Percentiles rank a stretch among this genome's conserved stretches.
These are phyloP conservation scores for Hydropsyche tenuis DNA, from an alignment of 1,140 invertebrate species.

Conservation along the genomic window DNA sequence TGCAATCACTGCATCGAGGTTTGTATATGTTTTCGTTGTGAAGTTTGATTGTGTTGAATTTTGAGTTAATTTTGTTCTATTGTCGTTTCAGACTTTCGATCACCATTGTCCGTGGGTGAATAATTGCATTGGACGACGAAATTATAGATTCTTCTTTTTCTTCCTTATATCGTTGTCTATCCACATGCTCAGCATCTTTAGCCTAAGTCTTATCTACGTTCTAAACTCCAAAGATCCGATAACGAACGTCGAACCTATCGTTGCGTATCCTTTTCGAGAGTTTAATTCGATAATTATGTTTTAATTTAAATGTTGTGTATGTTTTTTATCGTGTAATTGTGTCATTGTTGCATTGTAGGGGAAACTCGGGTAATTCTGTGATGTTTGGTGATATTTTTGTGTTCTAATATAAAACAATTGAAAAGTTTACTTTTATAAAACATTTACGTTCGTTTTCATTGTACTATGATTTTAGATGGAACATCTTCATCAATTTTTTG, in stretches of 20 bases:
- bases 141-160: slow-evolving; percentile 98
- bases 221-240: slow-evolving; percentile 84
- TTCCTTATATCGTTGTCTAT: slow-evolving; percentile 95
- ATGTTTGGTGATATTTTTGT: no score
- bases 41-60: slow-evolving; percentile 16
- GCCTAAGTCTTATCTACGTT: slow-evolving; percentile 89
- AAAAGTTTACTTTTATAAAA: no score
- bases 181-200: slow-evolving; percentile 97
- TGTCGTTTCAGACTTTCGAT: slow-evolving; percentile 95
- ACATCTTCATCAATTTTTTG: no score
- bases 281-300: no score
- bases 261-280: slow-evolving; percentile 95
- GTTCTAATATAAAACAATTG: no score
- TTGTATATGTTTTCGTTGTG: slow-evolving; percentile 50
- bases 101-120: slow-evolving; percentile 99
- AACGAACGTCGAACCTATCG: slow-evolving; percentile 81
- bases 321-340: no score
- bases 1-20: slow-evolving; percentile 99
- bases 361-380: no score
- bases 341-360: no score
- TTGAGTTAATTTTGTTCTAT: slow-evolving; percentile 45
- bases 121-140: slow-evolving; percentile 98
- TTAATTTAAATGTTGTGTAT: no score
- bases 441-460: no score
- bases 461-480: no score